phyloP scores from a whole-genome alignment of 2,888 invertebrate species.

The Stenchaetothrips biformis region DNA sequence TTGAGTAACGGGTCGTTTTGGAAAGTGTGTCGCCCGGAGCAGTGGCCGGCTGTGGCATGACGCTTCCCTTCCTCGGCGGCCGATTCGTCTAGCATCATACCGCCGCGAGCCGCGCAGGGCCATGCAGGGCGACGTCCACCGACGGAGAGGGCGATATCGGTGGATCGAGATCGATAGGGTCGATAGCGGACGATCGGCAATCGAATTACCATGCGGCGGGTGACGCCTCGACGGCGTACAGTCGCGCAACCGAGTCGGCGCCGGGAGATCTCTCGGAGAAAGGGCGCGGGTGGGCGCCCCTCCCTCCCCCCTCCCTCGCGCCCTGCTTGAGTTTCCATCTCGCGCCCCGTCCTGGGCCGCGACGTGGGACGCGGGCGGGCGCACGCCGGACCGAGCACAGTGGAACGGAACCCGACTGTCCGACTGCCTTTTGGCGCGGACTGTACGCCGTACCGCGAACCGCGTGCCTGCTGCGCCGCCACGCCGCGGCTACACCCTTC shows the following conservation, averaged over 20 bases:
- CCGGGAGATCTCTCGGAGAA: not conserved
- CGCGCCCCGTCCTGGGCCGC: not conserved
- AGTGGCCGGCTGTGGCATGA: no score
- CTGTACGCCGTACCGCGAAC: not conserved
- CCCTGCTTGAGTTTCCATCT: no score
- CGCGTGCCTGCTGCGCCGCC: not conserved
- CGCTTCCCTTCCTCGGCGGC: not conserved
- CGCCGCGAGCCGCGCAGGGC: not conserved
- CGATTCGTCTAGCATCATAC: constrained; percentile 1
- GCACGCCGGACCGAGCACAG: not conserved
- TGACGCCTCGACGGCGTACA: not conserved
- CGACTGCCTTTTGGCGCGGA: not conserved
- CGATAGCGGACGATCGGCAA: constrained; percentile 14
- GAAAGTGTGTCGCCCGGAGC: no score
- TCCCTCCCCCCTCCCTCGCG: no score
- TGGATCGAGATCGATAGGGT: constrained; percentile 10
- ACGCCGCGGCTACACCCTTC: not conserved
- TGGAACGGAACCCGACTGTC: no score
- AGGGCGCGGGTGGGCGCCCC: no score
- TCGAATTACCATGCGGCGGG: constrained; percentile 17
- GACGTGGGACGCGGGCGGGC: not conserved
- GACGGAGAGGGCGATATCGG: constrained; percentile 8
- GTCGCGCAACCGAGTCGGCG: not conserved
- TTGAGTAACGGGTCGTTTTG: no score
- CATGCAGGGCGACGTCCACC: no score